Percentiles rank a stretch among this genome's conserved stretches.
Conservation (phyloP, 2,113 vertebrate genomes). For the Rhizomys pruinosus region DNA sequence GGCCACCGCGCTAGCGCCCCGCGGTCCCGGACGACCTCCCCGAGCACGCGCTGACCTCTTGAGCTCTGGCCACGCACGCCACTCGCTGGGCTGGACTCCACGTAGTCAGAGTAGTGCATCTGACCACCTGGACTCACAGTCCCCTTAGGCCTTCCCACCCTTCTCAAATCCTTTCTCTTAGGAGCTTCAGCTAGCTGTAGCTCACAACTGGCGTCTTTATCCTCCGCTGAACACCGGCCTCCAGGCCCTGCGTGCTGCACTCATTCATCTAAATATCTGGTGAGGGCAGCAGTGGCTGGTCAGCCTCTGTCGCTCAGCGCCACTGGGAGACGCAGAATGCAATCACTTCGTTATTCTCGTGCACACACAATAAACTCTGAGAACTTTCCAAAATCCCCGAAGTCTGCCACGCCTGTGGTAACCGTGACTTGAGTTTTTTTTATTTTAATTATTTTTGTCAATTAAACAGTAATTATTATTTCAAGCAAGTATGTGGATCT, state of each 20-base stretch:
- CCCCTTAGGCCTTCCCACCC: background rate
- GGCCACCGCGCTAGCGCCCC: no score
- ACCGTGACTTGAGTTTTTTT: background rate
- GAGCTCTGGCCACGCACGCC: background rate
- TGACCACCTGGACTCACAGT: background rate
- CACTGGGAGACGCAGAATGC: background rate
- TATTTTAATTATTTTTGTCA: background rate
- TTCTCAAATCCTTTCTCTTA: background rate
- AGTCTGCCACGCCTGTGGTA: background rate
- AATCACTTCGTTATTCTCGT: background rate
- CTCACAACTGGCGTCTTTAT: background rate
- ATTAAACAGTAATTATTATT: background rate
- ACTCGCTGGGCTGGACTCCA: background rate
- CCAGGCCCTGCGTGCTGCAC: background rate
- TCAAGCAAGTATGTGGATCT: background rate
- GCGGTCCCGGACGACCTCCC: fast-evolving
- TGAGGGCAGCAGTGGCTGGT: background rate
- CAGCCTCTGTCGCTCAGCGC: background rate
- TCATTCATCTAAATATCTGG: background rate
- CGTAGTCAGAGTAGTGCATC: background rate
- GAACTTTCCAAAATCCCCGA: background rate
- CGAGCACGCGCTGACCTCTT: background rate
- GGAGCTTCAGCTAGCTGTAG: background rate
- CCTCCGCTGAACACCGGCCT: background rate
- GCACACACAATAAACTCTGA: background rate